Percentiles rank a stretch among this genome's conserved stretches.
phyloP scores from a whole-genome alignment of 1,140 invertebrate genomes.

The Zaprionus taronus region DNA sequence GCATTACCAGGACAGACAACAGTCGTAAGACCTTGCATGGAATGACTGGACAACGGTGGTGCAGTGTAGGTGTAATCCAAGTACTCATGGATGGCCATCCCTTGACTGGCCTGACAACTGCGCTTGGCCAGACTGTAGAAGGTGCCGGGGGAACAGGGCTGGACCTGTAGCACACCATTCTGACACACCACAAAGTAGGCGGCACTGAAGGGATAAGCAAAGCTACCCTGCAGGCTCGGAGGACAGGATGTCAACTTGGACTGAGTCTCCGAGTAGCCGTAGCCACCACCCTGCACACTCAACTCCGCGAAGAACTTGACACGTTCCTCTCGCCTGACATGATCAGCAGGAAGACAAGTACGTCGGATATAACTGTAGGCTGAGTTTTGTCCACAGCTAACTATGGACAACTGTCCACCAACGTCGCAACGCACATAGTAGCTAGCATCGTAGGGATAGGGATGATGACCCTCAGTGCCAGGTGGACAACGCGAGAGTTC shows the following conservation, averaged over 20 bases:
- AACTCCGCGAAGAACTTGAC: conserved; percentile 51
- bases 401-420: conserved; percentile 51
- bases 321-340: conserved; percentile 32
- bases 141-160: conserved; percentile 44
- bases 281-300: conserved; percentile 24
- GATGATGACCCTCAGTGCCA: conserved; percentile 68
- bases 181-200: conserved; percentile 61
- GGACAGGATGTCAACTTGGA: conserved; percentile 58
- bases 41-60: conserved; percentile 45
- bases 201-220: conserved; percentile 71
- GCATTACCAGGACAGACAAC: too few species aligned
- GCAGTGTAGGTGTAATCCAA: conserved; percentile 51
- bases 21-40: conserved; percentile 51
- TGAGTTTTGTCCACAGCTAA: conserved; percentile 40
- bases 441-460: conserved; percentile 73
- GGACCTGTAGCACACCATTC: conserved; percentile 55
- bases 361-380: conserved; percentile 59
- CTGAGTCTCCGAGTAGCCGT: conserved; percentile 49
- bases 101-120: conserved; percentile 31
- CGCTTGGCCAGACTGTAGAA: conserved; percentile 67
- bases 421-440: conserved; percentile 64
- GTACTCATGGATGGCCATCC: conserved; percentile 50
- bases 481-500: conserved; percentile 57
- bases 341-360: conserved; percentile 35
- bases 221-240: conserved; percentile 47